Evolutionary conservation across 2,888 invertebrate species (phyloP), one percentile per base, ranked within the genome.

Genomic region (Polylopha cassiicola): DNA sequence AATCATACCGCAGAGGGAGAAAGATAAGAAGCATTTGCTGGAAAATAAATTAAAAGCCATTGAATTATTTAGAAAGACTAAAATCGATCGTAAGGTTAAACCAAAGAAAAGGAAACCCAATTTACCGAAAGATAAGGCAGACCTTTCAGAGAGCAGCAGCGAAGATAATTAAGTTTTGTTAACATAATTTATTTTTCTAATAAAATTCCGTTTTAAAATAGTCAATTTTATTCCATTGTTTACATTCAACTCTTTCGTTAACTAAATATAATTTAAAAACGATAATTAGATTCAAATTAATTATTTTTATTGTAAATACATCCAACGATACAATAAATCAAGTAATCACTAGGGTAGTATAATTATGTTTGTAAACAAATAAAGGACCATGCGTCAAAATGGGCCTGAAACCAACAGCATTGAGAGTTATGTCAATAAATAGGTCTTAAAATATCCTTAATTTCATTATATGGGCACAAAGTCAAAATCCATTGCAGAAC

Each of bases 21-120:
- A 87, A 45, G 90, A 91, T 48, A 88, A 89, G 65, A 79, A 86
- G 44, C 85, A 88, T 58, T 76, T 91, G 47, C 71, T 91, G 26
- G 87, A 89, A 59, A 91, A 89, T 51, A 94, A 92, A 74, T 73
- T 91, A 56, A 90, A 90, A 66, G 94, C 95, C 0, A 92, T 93
- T 27, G 92, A 92, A 67, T 58, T 92, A 33, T 90, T 91, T 47
- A 87, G 91, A 47, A 92, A 90, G 69, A 88, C 89, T 0, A 89
- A 87, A 53, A 82, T 87, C 42, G 90, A 90, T 48, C 80, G 87
- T n/a, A 88, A 87, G 38, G 86, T 68, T 52, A 85, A 73, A 47
- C 33, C 78, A 3, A 77, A 74, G 9, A 74, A 82, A 47, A 74
- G 73, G 23, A 87, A 76, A 53, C 60, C 65, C 1, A 68, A 73